Base-by-base conservation (phyloP, 1,140 invertebrate genomes). In the Goniozus legneri region DNA sequence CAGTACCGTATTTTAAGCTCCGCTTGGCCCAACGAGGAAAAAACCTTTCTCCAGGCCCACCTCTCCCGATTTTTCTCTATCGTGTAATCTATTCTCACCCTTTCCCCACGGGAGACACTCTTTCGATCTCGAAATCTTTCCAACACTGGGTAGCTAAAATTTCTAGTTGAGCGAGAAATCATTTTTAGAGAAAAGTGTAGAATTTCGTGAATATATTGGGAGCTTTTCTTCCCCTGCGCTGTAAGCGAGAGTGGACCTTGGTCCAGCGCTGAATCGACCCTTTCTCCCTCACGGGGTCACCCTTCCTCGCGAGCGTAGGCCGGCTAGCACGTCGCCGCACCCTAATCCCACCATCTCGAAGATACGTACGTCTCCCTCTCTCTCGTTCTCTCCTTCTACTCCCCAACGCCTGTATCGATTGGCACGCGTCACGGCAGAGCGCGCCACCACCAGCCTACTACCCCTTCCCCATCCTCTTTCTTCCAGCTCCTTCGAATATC, bases 241-340 rank as follows among this genome's bases (percentile, higher is more conserved):
- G 56, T 56, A 67, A 72, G 69, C 69, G 67, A 68, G 67, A 72
- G 67, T 71, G 69, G 69, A 72, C 69, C 67, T 70, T 69, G 67
- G 69, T 72, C 69, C 67, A 70, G 68, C 62, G 49, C 68, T 71
- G 65, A 68, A 71, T 69, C 69, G 68, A 71, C 69, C 65, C 58
- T 65, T 54, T 58, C 52, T 47, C 41, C 56, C 52, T 54, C 56
- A 44, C 22, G 41, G 20, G 37, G 24, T 10, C 24, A 27, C 24
- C 24, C 10, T 10, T n/a, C 10, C 24, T 6, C 24, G 10, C 24
- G 10, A 19, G 14, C 49, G 47, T 44, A 43, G 54, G 47, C 47
- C 52, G 53, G 47, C 38, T 16, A 47, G 57, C 56, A 60, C 68
- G 62, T 64, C 58, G 65, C 69, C 68, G 68, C 68, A 65, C 69